These are phyloP conservation scores for Sisyra nigra DNA, from an alignment of 2,888 invertebrate genomes.

Conservation along the genomic window DNA sequence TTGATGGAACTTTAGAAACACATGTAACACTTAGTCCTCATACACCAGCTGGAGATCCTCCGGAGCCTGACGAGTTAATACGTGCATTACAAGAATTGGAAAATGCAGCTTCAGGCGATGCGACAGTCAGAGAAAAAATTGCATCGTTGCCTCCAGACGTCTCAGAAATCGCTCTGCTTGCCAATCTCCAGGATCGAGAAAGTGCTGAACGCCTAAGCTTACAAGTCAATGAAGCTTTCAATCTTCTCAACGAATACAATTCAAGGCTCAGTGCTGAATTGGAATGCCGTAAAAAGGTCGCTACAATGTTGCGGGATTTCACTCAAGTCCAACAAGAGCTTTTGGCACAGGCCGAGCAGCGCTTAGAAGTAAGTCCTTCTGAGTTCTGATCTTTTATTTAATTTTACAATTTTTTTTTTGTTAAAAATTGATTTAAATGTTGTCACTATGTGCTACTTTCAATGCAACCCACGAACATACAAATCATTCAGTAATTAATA, in stretches of 20 bases:
- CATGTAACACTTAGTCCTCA: slow-evolving; percentile 65
- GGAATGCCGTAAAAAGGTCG: slow-evolving; percentile 74
- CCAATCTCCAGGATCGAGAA: slow-evolving; percentile 73
- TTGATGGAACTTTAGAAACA: slow-evolving; percentile 58
- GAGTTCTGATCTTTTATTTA: no score
- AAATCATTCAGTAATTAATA: no score
- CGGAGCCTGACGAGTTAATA: slow-evolving; percentile 84
- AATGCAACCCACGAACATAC: no score
- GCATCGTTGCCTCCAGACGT: slow-evolving; percentile 89
- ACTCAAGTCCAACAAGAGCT: slow-evolving; percentile 74
- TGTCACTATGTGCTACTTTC: no score
- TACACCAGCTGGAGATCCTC: slow-evolving; percentile 69
- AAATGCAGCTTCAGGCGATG: slow-evolving; percentile 91
- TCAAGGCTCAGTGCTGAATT: slow-evolving; percentile 70
- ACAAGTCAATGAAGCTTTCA: slow-evolving; percentile 78
- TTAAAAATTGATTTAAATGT: no score
- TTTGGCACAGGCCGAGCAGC: slow-evolving; percentile 70
- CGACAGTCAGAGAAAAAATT: slow-evolving; percentile 78
- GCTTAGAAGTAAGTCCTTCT: slow-evolving; percentile 52
- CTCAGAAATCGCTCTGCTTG: slow-evolving; percentile 73
- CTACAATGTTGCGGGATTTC: slow-evolving; percentile 77
- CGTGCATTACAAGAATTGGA: slow-evolving; percentile 74
- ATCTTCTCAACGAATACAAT: slow-evolving; percentile 79
- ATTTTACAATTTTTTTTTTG: no score
- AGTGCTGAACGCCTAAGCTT: slow-evolving; percentile 60